Conservation (phyloP, 1,140 invertebrate species). For the Hetaerina americana region DNA sequence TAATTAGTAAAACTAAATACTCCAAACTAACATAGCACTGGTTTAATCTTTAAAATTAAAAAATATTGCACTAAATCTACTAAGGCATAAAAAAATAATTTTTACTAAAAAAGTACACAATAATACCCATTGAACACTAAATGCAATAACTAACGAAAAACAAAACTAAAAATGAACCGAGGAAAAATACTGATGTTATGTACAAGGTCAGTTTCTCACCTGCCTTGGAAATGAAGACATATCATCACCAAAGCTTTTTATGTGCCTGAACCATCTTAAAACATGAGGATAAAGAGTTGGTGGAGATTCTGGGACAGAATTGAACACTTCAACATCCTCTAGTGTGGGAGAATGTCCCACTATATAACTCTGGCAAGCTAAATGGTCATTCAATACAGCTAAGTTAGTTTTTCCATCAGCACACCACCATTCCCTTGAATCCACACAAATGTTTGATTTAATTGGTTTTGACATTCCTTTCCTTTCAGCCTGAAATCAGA, state of each 20-base stretch:
- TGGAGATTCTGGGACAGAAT: conserved; percentile 8
- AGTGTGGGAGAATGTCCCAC: conserved; percentile 19
- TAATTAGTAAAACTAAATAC: too few species aligned
- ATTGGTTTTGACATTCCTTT: too few species aligned
- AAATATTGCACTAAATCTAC: too few species aligned
- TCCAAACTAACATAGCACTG: too few species aligned
- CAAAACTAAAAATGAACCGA: neutral
- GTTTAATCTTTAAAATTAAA: too few species aligned
- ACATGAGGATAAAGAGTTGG: conserved; percentile 18
- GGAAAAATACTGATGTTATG: neutral
- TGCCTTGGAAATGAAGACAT: conserved; percentile 14
- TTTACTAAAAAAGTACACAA: too few species aligned
- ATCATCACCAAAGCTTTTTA: conserved; percentile 15
- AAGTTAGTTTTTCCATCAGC: neutral
- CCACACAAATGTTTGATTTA: too few species aligned
- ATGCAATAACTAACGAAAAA: too few species aligned
- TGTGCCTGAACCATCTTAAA: conserved; percentile 23
- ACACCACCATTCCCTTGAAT: too few species aligned
- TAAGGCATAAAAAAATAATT: too few species aligned
- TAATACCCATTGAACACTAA: too few species aligned
- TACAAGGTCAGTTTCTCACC: conserved; percentile 6
- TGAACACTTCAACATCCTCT: conserved; percentile 16
- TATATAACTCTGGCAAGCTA: conserved; percentile 23
- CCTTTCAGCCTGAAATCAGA: too few species aligned
- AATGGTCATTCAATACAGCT: conserved; percentile 16